These are phyloP conservation scores for Polymixis lichenea DNA, from an alignment of 2,888 invertebrate genomes.

Conservation along the genomic window DNA sequence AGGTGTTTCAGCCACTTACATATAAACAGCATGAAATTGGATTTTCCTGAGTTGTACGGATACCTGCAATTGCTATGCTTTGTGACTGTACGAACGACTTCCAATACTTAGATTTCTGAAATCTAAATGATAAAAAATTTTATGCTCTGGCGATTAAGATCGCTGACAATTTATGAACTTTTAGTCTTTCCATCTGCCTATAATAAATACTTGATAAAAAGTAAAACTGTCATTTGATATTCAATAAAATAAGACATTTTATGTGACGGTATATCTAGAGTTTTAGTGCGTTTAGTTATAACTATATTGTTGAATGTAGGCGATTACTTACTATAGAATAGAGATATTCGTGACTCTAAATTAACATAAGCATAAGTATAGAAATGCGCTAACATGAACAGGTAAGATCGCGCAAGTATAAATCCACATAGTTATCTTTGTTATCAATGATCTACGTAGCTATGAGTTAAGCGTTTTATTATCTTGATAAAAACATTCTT, in stretches of 20 bases:
- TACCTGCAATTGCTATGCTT: neutral
- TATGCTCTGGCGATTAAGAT: neutral
- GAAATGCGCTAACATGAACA: slow-evolving; percentile 25
- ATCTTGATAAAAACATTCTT: slow-evolving; percentile 74
- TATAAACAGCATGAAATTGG: neutral
- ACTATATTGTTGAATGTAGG: neutral
- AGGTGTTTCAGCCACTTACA: neutral
- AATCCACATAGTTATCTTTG: slow-evolving; percentile 67
- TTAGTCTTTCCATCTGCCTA: too few species aligned
- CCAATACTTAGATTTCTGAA: neutral
- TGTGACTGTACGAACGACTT: too few species aligned
- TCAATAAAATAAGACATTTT: neutral
- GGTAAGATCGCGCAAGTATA: slow-evolving; percentile 59
- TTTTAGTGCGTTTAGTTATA: slow-evolving; percentile 1
- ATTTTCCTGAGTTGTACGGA: neutral
- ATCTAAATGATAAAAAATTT: neutral
- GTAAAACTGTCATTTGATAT: neutral
- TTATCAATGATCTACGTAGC: slow-evolving; percentile 70
- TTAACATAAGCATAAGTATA: slow-evolving; percentile 18
- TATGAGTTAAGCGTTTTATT: slow-evolving; percentile 71
- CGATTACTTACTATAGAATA: neutral
- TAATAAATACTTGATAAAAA: neutral
- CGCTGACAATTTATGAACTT: neutral
- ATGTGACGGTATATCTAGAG: neutral
- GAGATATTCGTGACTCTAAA: slow-evolving; percentile 7